Evolutionary conservation across 2,113 vertebrate genomes (phyloP), one percentile per base, ranked within the genome.

Genomic region (Pedionomus torquatus): DNA sequence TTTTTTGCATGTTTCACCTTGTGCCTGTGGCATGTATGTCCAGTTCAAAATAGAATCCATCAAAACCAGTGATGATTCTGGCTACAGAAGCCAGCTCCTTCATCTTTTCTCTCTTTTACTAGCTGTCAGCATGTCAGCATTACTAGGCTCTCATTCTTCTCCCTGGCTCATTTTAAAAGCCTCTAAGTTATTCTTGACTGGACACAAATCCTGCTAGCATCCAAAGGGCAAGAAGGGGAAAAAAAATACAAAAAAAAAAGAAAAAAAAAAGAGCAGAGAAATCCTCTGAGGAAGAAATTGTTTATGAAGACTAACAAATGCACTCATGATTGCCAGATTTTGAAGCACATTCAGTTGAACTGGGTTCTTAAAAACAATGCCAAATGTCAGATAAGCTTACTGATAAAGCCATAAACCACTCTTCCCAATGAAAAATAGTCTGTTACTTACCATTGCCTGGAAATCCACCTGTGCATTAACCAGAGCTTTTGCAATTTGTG

Each of bases 401-500:
- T 85, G 68, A 92, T 70, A 77, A 79, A 68, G 48, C 57, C 49
- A 49, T 48, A 76, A 89, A 57, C 25, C 28, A 68, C 57, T 78
- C 39, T 58, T 89, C 55, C 90, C 94, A 93, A 79, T 61, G 28
- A 89, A 92, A 92, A 94, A 69, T n/a, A 81, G 60, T 82, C 55
- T 9, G 77, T 88, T 94, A 96, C 94, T 95, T 99, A 99, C 99
- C 99, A 99, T 99, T 76, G 99, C 98, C 96, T 99, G 99, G 98
- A 99, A 99, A 98, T 99, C 99, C 97, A 99, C 99, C 97, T 99
- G 98, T 94, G 98, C 98, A 18, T 99, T 98, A 97, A 99, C 99
- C 93, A 99, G 98, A 94, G 99, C 99, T 98, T 99, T 99, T 95
- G 99, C 99, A 72, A 99, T 99, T 98, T 99, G 99, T 91, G 99